These are phyloP conservation scores for Hemibagrus wyckioides DNA, from an alignment of 2,113 vertebrate genomes.

Conservation along the genomic window DNA sequence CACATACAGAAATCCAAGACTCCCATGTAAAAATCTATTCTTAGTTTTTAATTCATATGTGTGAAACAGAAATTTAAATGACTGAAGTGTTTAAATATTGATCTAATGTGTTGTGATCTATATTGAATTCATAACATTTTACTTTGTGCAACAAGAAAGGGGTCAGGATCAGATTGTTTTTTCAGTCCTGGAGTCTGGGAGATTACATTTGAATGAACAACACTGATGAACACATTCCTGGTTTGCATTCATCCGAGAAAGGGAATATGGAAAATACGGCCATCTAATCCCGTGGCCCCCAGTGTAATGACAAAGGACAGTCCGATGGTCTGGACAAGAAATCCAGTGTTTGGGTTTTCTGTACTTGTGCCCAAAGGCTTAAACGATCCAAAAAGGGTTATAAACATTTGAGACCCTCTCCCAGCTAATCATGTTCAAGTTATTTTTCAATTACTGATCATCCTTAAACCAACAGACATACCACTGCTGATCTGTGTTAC, in stretches of 20 bases:
- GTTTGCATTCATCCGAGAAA: slow-evolving; percentile 39
- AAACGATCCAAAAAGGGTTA: slow-evolving; percentile 4
- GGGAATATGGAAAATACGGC: slow-evolving; percentile 33
- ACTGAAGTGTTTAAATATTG: background rate
- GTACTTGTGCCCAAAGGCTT: slow-evolving; percentile 2
- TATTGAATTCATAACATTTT: background rate
- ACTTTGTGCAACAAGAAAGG: background rate
- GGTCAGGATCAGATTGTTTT: background rate
- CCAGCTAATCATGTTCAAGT: background rate
- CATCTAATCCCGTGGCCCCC: slow-evolving; percentile 45
- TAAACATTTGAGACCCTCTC: background rate
- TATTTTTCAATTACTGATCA: background rate
- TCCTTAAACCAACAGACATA: background rate
- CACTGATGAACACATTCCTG: slow-evolving; percentile 44
- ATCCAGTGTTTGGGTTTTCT: slow-evolving; percentile 36
- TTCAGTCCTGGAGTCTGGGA: background rate
- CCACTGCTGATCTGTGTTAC: background rate
- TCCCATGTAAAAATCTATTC: background rate
- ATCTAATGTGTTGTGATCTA: background rate
- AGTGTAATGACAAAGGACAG: slow-evolving; percentile 32
- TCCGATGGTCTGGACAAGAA: slow-evolving; percentile 30
- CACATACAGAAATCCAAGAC: background rate
- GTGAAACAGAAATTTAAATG: background rate
- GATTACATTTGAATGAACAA: slow-evolving; percentile 29
- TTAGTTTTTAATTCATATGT: background rate